A percentile compares a stretch with the other conserved stretches of the same genome.
phyloP scores from a whole-genome alignment of 2,888 invertebrate species.

The Drosophila algonquin region DNA sequence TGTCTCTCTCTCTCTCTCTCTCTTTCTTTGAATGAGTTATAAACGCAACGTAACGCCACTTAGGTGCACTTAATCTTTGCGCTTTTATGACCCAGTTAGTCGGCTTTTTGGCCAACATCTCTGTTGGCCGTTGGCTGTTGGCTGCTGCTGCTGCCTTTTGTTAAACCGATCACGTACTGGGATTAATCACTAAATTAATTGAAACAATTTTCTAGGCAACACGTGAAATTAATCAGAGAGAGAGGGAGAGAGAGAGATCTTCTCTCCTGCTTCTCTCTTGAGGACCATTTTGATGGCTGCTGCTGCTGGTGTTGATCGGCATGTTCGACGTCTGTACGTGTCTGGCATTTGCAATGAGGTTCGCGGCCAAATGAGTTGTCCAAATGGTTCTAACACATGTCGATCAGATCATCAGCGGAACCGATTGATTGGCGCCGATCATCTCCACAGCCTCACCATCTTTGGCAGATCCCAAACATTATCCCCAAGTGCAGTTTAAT shows the following conservation, averaged over 20 bases:
- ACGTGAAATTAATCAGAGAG: constrained; percentile 72
- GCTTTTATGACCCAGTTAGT: constrained; percentile 70
- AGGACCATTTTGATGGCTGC: constrained; percentile 35
- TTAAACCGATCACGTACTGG: constrained; percentile 63
- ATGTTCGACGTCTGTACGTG: constrained; percentile 74
- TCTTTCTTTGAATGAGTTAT: constrained; percentile 55
- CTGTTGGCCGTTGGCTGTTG: background rate
- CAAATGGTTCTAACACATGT: constrained; percentile 71
- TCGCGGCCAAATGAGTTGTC: constrained; percentile 74
- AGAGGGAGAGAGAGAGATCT: constrained; percentile 24
- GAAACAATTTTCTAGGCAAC: constrained; percentile 76
- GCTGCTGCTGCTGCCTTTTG: constrained; percentile 23
- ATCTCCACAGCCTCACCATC: background rate
- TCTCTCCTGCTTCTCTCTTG: constrained; percentile 33
- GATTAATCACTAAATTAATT: constrained; percentile 80
- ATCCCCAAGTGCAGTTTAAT: constrained; percentile 49
- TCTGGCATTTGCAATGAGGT: constrained; percentile 63
- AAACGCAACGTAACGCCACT: constrained; percentile 25
- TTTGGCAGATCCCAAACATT: constrained; percentile 58
- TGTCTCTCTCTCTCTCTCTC: constrained; percentile 12
- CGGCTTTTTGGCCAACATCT: constrained; percentile 14
- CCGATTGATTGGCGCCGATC: constrained; percentile 22
- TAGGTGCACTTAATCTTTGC: constrained; percentile 52
- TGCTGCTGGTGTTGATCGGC: constrained; percentile 72
- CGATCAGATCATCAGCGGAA: constrained; percentile 62